Percentiles rank a stretch among this genome's conserved stretches.
phyloP scores from a whole-genome alignment of 2,888 invertebrate species.

The Hoplodrina ambigua region DNA sequence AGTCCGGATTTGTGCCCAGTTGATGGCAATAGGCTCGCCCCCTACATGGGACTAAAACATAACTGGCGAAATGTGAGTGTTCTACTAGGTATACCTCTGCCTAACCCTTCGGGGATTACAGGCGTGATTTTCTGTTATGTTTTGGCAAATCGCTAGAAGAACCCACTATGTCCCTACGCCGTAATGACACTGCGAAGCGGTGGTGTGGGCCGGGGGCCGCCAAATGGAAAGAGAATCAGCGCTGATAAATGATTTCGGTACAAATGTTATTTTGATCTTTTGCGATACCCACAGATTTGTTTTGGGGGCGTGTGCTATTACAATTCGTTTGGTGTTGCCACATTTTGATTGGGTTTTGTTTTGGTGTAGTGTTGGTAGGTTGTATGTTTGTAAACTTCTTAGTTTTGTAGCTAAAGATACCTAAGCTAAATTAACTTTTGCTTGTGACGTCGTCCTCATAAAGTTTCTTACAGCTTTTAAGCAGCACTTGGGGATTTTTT shows the following conservation, averaged over 20 bases:
- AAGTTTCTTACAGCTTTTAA: no score
- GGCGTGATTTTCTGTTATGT: no score
- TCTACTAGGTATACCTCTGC: no score
- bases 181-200: slow-evolving; percentile 63
- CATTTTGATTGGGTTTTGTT: slow-evolving; percentile 68
- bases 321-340: slow-evolving; percentile 73
- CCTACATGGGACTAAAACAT: no score
- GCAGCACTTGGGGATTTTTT: no score
- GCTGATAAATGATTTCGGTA: slow-evolving; percentile 88
- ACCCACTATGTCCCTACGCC: slow-evolving; percentile 29
- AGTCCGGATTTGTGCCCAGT: no score
- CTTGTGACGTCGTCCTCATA: no score
- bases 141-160: slow-evolving; percentile 37
- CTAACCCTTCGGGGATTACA: no score
- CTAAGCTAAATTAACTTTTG: no score
- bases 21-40: no score
- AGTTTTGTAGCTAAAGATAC: not conserved
- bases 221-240: slow-evolving; percentile 87
- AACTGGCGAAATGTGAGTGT: no score
- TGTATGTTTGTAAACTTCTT: not conserved
- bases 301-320: slow-evolving; percentile 79
- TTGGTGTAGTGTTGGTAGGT: not conserved
- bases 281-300: slow-evolving; percentile 84
- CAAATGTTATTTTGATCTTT: slow-evolving; percentile 89
- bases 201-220: slow-evolving; percentile 74